Base-by-base conservation (phyloP, 2,797 vertebrate species). In the Muraenolepis orangiensis region DNA sequence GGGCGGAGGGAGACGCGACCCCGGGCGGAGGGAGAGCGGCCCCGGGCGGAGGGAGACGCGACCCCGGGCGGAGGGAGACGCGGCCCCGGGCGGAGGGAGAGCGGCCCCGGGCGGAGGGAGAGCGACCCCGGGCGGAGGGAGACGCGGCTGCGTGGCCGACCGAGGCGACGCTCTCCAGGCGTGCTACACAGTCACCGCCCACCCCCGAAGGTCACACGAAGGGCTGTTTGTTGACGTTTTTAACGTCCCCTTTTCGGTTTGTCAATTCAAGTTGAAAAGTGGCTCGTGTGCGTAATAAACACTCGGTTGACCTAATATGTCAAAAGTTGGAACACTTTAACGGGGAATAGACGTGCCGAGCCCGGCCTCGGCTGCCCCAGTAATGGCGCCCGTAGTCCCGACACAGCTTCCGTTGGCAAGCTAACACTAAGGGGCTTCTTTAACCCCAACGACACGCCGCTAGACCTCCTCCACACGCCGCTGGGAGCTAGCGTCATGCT, bases 371-470 rank as follows among this genome's bases (percentile, higher is more conserved):
- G 71, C 83, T 83, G 84, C 80, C 51, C 90, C 89, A 79, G 90
- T 90, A 93, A 92, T 93, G 91, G 91, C 93, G 93, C 12, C 83
- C 72, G 76, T 82, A 93, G 90, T 90, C 90, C 85, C 79, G 86
- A 91, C 86, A 83, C 83, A 91, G 90, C 88, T 91, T 90, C 91
- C 91, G 88, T 89, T 86, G 87, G 72, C 82, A 75, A 75, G 76
- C 51, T 29, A n/a, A 29, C 69, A 31, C n/a, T 18, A 46, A 26
- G 28, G 26, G 26, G 13, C 64, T 66, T 26, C 26, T 66, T 66
- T 26, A 5, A 12, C 64, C 12, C 20, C 10, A 16, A 30, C 26
- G n/a, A n/a, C n/a, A n/a, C n/a, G n/a, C n/a, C n/a, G n/a, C n/a
- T n/a, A n/a, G n/a, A n/a, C n/a, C n/a, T n/a, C n/a, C n/a, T n/a